Evolutionary conservation across 1,140 invertebrate species (phyloP), one percentile per base, ranked within the genome.

Genomic region (Zaprionus africanus): DNA sequence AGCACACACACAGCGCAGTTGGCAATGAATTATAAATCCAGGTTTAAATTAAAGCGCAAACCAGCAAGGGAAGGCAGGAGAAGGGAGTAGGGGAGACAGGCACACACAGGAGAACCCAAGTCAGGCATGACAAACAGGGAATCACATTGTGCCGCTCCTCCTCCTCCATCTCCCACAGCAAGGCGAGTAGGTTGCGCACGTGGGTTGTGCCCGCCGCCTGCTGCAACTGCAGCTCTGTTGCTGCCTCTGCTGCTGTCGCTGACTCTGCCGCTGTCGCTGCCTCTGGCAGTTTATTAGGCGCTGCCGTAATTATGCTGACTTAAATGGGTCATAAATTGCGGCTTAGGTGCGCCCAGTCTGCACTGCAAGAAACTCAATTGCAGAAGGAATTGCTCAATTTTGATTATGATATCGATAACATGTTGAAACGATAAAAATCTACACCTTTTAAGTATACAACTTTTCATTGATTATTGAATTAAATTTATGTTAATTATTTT

Each of bases 311-410:
- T 91, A 91, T 82, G 79, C 53, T 78, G 84, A 85, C 88, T 91
- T 83, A 91, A 91, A 85, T 91, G 88, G 90, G 90, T 88, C 88
- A 91, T 91, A 91, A 91, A 91, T 91, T 91, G 88, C 81, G 54
- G 57, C 59, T 71, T 65, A 61, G 61, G 61, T 54, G 74, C 57
- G 74, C 56, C 74, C 46, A 51, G 46, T 51, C 4, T 51, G 5
- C 46, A 51, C 46, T 51, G 46, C 46, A 22, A 51, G 22, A 51
- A 51, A 51, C 22, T 19, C 4, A 51, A n/a, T 11, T 34, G 9
- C 3, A 34, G 31, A 34, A 2, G 9, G 7, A 2, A 11, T 34
- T 34, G 31, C 9, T 34, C 0, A 2, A 3, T 11, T 34, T 34
- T 11, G 31, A 34, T 34, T 34, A 11, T 1, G 9, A 11, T 34